Percentiles rank a stretch among this genome's conserved stretches.
phyloP scores from a whole-genome alignment of 2,113 vertebrate genomes.

The Prietella phreatophila region DNA sequence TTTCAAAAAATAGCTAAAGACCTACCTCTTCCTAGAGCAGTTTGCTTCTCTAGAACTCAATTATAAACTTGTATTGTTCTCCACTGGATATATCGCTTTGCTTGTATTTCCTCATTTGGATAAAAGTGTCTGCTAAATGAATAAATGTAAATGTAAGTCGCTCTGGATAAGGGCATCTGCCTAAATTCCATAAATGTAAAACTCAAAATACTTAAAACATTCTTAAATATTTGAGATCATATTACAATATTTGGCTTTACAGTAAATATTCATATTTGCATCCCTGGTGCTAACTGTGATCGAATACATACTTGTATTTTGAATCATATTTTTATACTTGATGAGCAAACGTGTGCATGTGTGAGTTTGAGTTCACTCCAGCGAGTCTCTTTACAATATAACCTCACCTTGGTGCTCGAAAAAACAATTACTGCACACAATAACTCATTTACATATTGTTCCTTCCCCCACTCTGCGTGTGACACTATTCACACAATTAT shows the following conservation, averaged over 20 bases:
- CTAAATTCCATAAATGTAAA: too few species aligned
- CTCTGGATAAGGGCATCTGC: too few species aligned
- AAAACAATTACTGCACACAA: background rate
- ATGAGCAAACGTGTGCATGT: background rate
- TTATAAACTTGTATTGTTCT: too few species aligned
- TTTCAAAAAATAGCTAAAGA: too few species aligned
- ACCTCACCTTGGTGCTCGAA: background rate
- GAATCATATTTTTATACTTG: background rate
- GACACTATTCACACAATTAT: background rate
- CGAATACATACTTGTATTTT: background rate
- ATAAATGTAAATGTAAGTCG: too few species aligned
- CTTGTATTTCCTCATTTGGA: too few species aligned
- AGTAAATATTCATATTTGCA: background rate
- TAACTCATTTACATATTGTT: background rate
- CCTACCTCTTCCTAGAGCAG: too few species aligned
- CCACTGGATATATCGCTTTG: too few species aligned
- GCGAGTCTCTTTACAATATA: background rate
- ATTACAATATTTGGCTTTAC: background rate
- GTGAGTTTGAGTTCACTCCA: background rate
- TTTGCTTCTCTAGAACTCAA: too few species aligned
- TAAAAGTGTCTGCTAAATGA: too few species aligned
- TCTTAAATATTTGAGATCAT: background rate
- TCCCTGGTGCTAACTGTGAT: background rate
- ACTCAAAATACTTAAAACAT: background rate
- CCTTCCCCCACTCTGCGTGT: background rate